Base-by-base conservation (phyloP, 2,797 vertebrate genomes). In the Sebastes minor region DNA sequence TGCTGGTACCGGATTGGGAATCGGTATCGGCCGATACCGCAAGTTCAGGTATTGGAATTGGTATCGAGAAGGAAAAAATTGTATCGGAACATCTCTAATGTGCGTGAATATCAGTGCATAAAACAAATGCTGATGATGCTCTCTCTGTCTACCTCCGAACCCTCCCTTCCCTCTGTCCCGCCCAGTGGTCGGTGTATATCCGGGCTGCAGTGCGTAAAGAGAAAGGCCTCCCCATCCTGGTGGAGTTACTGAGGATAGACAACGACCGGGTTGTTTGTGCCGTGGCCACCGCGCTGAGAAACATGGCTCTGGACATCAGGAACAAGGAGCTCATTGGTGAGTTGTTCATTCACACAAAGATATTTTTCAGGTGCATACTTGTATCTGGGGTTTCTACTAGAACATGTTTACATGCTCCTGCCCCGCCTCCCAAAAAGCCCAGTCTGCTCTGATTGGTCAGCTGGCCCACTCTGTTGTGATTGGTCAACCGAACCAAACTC, bases 251-350 rank as follows among this genome's bases (percentile, higher is more conserved):
- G 85, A 97, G 98, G 92, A 99, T 99, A 96, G 98, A 99, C 94
- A 99, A 99, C 5, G 98, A 99, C 93, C 96, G 98, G 16, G 98
- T 99, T 86, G 98, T 99, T 27, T 99, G 98, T 68, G 98, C 98
- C 0, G 98, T 99, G 80, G 98, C 98, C 86, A 99, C 98, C 0
- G 98, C 98, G 1, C 96, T 99, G 86, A 96, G 98, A 76, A 99
- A 99, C 95, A 99, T 99, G 98, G 98, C 98, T 89, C 95, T 99
- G 95, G 98, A 99, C 89, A 97, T 99, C 91, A 96, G 98, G 94
- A 99, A 99, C 94, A 99, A 99, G 93, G 98, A 99, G 80, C 95
- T 99, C 78, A 99, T 99, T 30, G 98, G 98, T 99, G 95, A 28
- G 97, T 90, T 5, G 8, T 10, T 22, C 1, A 18, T 14, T 49